A percentile compares a stretch with the other conserved stretches of the same genome.
Conservation (phyloP, 2,888 invertebrate genomes). For the Ametastegia equiseti region DNA sequence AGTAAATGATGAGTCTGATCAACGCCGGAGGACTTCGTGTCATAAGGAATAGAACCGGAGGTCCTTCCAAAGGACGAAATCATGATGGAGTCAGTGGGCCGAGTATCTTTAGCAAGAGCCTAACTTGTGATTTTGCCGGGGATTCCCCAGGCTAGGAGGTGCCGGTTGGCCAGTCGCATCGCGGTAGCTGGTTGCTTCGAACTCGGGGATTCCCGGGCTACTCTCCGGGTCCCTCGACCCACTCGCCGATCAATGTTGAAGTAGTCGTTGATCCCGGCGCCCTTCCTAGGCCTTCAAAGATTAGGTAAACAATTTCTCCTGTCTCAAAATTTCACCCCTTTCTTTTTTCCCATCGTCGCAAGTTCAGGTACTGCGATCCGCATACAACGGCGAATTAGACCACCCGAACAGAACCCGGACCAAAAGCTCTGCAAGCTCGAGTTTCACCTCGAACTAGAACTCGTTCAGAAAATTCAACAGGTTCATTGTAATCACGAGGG, state of each 20-base stretch:
- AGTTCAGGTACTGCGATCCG: too few relatives aligned
- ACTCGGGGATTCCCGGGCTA: slow-evolving; percentile 42
- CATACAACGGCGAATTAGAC: too few relatives aligned
- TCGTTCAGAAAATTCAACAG: slow-evolving; percentile 20
- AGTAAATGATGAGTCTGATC: not conserved
- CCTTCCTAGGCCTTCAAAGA: slow-evolving; percentile 29
- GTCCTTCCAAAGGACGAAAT: not conserved
- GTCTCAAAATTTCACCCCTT: not conserved
- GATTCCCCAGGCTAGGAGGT: slow-evolving; percentile 36
- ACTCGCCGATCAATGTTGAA: slow-evolving; percentile 40
- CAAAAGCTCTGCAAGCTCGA: too few relatives aligned
- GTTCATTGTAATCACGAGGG: slow-evolving; percentile 17
- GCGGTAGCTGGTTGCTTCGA: slow-evolving; percentile 31
- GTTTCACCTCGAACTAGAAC: not conserved
- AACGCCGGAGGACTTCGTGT: not conserved
- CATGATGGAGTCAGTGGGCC: not conserved
- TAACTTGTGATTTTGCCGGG: slow-evolving; percentile 17
- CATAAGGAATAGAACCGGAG: not conserved
- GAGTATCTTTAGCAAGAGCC: not conserved
- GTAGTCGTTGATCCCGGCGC: slow-evolving; percentile 40
- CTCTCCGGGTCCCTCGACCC: slow-evolving; percentile 40
- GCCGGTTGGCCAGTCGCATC: slow-evolving; percentile 36
- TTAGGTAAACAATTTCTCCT: slow-evolving; percentile 30
- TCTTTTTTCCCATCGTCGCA: too few relatives aligned
- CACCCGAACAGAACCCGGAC: too few relatives aligned